A percentile compares a stretch with the other conserved stretches of the same genome.
These are phyloP conservation scores for Peromyscus leucopus DNA, from an alignment of 2,113 vertebrate genomes.

Conservation along the genomic window DNA sequence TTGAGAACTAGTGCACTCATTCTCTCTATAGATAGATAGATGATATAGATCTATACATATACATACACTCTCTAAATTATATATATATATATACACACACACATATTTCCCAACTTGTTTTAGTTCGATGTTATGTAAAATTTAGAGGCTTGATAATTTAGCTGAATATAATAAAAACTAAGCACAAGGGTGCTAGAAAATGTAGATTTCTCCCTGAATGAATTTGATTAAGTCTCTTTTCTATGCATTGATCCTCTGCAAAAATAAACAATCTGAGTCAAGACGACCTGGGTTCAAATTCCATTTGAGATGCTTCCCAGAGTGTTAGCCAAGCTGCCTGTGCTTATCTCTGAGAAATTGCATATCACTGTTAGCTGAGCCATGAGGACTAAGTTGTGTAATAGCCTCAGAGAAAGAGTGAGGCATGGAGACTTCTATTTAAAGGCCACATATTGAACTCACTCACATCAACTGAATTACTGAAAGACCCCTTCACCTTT, in stretches of 20 bases:
- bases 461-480: not conserved
- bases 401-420: not conserved
- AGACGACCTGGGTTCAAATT: slow-evolving; percentile 22
- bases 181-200: not conserved
- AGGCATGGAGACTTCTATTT: not conserved
- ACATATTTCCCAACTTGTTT: slow-evolving; percentile 29
- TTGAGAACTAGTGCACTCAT: not conserved
- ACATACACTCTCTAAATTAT: not conserved
- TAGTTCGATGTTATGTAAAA: slow-evolving; percentile 50
- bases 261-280: slow-evolving; percentile 4
- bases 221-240: slow-evolving; percentile 1
- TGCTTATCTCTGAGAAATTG: not conserved
- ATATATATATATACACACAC: not conserved
- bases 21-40: not conserved
- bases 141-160: slow-evolving; percentile 55
- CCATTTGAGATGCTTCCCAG: not conserved
- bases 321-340: not conserved
- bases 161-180: slow-evolving; percentile 63
- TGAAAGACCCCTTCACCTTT: not conserved
- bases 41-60: not conserved
- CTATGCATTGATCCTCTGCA: not conserved
- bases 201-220: not conserved
- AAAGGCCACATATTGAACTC: not conserved
- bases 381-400: not conserved
- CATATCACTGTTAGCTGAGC: not conserved